phyloP scores from a whole-genome alignment of 2,888 invertebrate species.

The Helleia helle region DNA sequence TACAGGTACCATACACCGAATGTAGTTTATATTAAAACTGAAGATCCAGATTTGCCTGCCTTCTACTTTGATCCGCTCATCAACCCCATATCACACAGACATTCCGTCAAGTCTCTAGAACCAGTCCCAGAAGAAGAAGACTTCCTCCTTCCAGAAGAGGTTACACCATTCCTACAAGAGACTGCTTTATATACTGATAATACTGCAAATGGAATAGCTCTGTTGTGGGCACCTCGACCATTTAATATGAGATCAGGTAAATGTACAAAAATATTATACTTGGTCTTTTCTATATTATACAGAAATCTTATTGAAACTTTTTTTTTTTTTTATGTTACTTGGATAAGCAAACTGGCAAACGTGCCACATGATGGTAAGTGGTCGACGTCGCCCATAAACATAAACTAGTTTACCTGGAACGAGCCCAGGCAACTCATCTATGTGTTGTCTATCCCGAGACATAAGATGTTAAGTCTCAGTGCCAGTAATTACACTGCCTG shows the following conservation, averaged over 20 bases:
- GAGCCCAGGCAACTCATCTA: too few species aligned
- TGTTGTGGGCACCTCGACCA: constrained; percentile 98
- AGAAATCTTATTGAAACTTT: too few species aligned
- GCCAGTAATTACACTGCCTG: too few species aligned
- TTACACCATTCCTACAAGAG: constrained; percentile 94
- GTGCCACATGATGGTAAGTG: too few species aligned
- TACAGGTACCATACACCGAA: constrained; percentile 98
- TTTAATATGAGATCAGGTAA: constrained; percentile 94
- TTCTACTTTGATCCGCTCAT: constrained; percentile 99
- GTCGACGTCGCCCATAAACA: too few species aligned
- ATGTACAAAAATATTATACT: background rate
- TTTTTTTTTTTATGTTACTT: too few species aligned
- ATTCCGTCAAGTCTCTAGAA: constrained; percentile 88
- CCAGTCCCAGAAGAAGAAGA: constrained; percentile 95
- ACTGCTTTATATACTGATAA: constrained; percentile 98
- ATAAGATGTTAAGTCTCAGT: too few species aligned
- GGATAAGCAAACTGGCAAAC: too few species aligned
- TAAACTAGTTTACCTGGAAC: too few species aligned
- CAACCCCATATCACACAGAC: constrained; percentile 97
- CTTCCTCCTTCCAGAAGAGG: constrained; percentile 91
- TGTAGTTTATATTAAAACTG: constrained; percentile 99
- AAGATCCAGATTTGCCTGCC: constrained; percentile 99
- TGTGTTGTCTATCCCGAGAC: too few species aligned
- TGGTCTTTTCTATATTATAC: too few species aligned
- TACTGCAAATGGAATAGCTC: constrained; percentile 97